Base-by-base conservation (phyloP, 2,888 invertebrate genomes). In the Drosophila cognata region DNA sequence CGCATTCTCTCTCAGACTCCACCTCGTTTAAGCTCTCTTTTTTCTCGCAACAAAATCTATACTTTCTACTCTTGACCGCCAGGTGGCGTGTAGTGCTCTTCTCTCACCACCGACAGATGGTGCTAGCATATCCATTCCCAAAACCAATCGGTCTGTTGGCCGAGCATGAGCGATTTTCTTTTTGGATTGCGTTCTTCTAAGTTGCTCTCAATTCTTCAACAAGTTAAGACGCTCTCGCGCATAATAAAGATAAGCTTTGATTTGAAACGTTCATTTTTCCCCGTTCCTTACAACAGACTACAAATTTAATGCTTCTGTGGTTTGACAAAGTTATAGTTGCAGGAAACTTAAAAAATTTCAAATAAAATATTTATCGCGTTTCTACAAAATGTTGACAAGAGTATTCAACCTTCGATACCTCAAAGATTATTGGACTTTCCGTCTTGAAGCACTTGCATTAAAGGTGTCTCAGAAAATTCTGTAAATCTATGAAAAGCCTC, bases 401-500 rank as follows among this genome's bases (percentile, higher is more conserved):
- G 10, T 55, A 36, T 28, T 41, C n/a, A n/a, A n/a, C n/a, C 16
- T 13, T 53, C 1, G 10, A n/a, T 10, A n/a, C 16, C 36, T 36
- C 16, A 16, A 16, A 18, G 16, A 16, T 2, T 36, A 2, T 7
- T n/a, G n/a, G 10, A n/a, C 41, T 41, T n/a, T 35, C 13, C 16
- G 16, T 4, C 16, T 35, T n/a, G 18, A n/a, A 29, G 28, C 13
- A 13, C n/a, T 4, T 29, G 18, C 38, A 5, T 38, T 18, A 16
- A 46, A 35, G n/a, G 13, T 8, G 5, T 21, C 21, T 31, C 16
- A n/a, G 28, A 43, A 36, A 38, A 29, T 18, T 36, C 36, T 38
- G 36, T 7, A 4, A 38, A 25, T 16, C 33, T 38, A 38, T 38
- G 48, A 55, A 53, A 68, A 58, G n/a, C 8, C 41, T 43, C 25